Evolutionary conservation across 2,888 invertebrate genomes (phyloP).

Genomic region (Alcis repandata): DNA sequence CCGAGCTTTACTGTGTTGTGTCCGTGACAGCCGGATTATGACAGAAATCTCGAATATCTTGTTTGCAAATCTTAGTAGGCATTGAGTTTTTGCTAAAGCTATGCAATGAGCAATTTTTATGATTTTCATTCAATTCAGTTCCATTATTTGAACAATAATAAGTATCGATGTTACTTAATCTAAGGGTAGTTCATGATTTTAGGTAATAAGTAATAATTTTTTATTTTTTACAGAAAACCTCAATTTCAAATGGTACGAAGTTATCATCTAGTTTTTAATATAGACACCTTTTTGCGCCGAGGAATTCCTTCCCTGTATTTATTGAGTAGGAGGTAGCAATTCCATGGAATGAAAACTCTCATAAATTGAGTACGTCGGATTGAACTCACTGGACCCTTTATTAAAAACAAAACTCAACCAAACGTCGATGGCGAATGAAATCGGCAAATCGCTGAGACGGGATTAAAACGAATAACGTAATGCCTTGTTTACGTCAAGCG

Average conservation of each 20-base stretch:
- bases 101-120: too few species aligned
- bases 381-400: constrained; percentile 9
- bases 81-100: constrained; percentile 3
- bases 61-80: not conserved
- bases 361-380: constrained; percentile 1
- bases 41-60: constrained; percentile 17
- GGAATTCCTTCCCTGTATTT: too few species aligned
- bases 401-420: constrained; percentile 21
- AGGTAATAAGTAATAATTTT: too few species aligned
- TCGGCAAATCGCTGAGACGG: constrained; percentile 15
- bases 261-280: too few species aligned
- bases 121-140: too few species aligned
- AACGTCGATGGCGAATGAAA: constrained; percentile 22
- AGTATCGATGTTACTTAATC: too few species aligned
- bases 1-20: constrained; percentile 35
- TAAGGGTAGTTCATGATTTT: too few species aligned
- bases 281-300: too few species aligned
- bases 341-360: not conserved
- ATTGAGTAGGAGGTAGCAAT: too few species aligned
- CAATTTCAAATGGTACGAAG: too few species aligned
- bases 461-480: constrained; percentile 24
- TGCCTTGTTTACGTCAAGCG: constrained; percentile 14
- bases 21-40: constrained; percentile 27
- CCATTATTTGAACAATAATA: too few species aligned
- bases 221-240: too few species aligned